Evolutionary conservation across 35 echinoderm and acorn worm species (phyloP).

Genomic region (Lytechinus variegatus): DNA sequence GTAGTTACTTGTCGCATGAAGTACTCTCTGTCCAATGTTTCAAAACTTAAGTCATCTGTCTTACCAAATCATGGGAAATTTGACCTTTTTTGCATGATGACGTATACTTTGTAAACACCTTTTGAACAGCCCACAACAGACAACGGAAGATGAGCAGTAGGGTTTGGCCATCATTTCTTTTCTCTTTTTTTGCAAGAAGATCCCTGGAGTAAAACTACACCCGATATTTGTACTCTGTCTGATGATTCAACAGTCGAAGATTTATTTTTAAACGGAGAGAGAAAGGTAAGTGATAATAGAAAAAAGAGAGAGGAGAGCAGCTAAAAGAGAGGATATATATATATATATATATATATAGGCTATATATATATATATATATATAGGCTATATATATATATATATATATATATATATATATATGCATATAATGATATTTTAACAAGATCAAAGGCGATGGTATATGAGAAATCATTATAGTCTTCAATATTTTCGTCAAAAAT

Average conservation of each 20-base stretch:
- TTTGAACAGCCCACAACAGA: background rate
- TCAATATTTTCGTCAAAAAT: background rate
- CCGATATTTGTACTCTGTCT: background rate
- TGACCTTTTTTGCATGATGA: background rate
- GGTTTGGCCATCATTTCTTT: background rate
- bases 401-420: background rate
- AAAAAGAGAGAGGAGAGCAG: background rate
- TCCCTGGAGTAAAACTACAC: background rate
- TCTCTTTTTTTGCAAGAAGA: background rate
- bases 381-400: background rate
- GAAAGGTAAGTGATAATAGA: background rate
- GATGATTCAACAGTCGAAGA: background rate
- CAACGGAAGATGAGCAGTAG: background rate
- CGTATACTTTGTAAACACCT: background rate
- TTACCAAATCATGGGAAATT: background rate
- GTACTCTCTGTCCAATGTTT: too few species aligned
- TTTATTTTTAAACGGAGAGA: background rate
- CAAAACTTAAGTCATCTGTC: too few species aligned
- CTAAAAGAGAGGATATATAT: background rate
- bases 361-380: background rate
- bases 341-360: background rate
- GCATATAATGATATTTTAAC: too few species aligned
- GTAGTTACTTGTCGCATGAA: background rate
- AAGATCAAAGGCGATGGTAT: too few species aligned
- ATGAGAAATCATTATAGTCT: too few species aligned